Conservation (phyloP, 2,113 vertebrate species). For the Holacanthus passer region DNA sequence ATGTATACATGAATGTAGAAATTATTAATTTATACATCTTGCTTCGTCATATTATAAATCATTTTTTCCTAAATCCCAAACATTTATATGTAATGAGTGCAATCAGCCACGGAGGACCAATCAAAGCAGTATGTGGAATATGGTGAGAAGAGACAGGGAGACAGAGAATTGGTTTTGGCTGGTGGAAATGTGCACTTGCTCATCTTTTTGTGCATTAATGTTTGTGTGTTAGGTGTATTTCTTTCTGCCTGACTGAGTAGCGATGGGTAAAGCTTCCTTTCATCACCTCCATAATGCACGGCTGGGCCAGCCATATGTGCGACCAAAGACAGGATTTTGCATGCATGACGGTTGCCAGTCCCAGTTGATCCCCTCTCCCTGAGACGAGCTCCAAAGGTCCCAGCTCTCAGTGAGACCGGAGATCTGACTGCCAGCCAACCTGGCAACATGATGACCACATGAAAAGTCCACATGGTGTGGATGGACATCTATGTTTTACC, state of each 20-base stretch:
- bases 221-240: conserved; percentile 1
- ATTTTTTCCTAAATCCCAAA: no score
- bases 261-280: conserved; percentile 40
- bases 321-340: conserved; percentile 63
- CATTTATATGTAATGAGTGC: background rate
- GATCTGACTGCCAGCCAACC: conserved; percentile 53
- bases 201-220: conserved; percentile 1
- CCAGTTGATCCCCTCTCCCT: conserved; percentile 59
- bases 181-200: background rate
- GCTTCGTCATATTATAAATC: no score
- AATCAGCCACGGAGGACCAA: background rate
- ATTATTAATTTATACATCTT: no score
- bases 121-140: background rate
- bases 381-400: conserved; percentile 64
- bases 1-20: no score
- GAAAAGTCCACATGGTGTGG: conserved; percentile 36
- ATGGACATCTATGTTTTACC: conserved; percentile 32
- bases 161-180: background rate
- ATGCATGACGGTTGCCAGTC: conserved; percentile 62
- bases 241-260: conserved; percentile 23
- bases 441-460: conserved; percentile 57
- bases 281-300: conserved; percentile 53
- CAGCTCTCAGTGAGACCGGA: conserved; percentile 54
- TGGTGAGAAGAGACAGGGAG: background rate
- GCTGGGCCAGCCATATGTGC: conserved; percentile 54